These are phyloP conservation scores for Ditula angustiorana DNA, from an alignment of 2,888 invertebrate species.

Conservation along the genomic window DNA sequence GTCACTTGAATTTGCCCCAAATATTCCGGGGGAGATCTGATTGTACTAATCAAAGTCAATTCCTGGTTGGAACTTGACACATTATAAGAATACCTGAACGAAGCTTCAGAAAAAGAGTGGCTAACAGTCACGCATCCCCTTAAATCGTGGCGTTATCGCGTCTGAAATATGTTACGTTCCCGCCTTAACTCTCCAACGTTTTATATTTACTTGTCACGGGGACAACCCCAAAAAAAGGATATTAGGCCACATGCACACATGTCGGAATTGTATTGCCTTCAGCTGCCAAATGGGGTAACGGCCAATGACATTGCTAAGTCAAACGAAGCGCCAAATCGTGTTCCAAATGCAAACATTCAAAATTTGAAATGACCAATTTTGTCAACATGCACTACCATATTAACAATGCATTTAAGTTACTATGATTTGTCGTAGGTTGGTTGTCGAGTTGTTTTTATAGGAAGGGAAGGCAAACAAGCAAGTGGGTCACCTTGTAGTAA, in stretches of 20 bases:
- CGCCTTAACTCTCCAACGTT: conserved; percentile 45
- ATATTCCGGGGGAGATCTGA: too few species aligned
- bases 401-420: not conserved
- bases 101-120: conserved; percentile 34
- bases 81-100: conserved; percentile 17
- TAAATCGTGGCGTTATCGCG: conserved; percentile 52
- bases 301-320: conserved; percentile 16
- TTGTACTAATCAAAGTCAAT: not conserved
- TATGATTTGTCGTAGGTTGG: not conserved
- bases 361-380: not conserved
- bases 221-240: conserved; percentile 35
- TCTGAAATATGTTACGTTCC: conserved; percentile 53
- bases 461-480: too few species aligned
- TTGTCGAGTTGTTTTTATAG: too few species aligned
- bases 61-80: not conserved
- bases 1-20: too few species aligned
- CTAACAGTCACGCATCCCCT: conserved; percentile 46
- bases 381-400: not conserved
- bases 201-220: conserved; percentile 47
- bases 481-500: too few species aligned
- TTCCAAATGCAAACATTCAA: conserved; percentile 1
- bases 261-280: conserved; percentile 19
- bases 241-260: conserved; percentile 17
- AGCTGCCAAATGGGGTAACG: conserved; percentile 23
- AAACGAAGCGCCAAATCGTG: conserved; percentile 2